phyloP scores from a whole-genome alignment of 2,113 vertebrate genomes.

The Genyomyrus donnyi region DNA sequence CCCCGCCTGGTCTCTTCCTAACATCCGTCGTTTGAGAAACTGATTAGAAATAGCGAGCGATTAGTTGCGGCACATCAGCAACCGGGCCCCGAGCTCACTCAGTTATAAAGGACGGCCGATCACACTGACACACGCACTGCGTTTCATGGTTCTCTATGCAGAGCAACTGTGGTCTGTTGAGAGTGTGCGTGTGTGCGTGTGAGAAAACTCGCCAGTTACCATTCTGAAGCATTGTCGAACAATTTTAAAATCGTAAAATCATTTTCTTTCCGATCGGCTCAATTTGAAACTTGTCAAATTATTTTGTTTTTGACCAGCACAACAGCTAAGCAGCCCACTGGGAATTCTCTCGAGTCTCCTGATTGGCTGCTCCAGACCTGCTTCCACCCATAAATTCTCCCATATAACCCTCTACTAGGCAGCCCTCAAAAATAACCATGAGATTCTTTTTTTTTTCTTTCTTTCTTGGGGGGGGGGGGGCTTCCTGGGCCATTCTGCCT shows the following conservation, averaged over 20 bases:
- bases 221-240: not conserved
- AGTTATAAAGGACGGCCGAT: not conserved
- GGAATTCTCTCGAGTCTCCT: not conserved
- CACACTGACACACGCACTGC: not conserved
- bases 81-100: not conserved
- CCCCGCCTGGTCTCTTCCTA: too few relatives aligned
- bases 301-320: too few relatives aligned
- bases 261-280: not conserved
- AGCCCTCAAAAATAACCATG: not conserved
- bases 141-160: not conserved
- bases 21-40: too few relatives aligned
- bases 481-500: not conserved
- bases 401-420: not conserved
- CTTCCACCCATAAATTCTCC: not conserved
- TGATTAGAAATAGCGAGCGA: not conserved
- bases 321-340: too few relatives aligned
- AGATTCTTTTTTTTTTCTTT: not conserved
- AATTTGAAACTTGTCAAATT: not conserved
- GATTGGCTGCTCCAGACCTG: not conserved
- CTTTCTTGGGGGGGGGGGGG: too few relatives aligned
- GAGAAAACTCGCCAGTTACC: too few relatives aligned
- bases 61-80: not conserved
- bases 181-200: too few relatives aligned
- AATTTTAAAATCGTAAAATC: not conserved
- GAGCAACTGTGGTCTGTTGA: not conserved